These are phyloP conservation scores for Yponomeuta evonymella DNA, from an alignment of 2,888 invertebrate species.

Conservation along the genomic window DNA sequence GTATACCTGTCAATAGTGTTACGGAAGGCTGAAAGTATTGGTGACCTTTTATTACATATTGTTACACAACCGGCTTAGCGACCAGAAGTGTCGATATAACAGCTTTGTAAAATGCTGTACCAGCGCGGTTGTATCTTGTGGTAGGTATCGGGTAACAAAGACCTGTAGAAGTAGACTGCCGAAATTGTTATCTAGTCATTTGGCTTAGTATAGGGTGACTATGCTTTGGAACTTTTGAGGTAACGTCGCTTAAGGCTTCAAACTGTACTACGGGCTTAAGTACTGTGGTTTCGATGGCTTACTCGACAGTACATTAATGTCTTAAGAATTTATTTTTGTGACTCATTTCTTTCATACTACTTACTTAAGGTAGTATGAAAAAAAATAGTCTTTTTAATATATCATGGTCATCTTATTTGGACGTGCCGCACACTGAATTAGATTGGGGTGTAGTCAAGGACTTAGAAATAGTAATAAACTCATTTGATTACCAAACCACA, in stretches of 20 bases:
- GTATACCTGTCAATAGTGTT: constrained; percentile 29
- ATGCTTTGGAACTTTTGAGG: neutral
- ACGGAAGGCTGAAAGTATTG: neutral
- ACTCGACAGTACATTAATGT: too few species aligned
- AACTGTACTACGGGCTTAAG: too few species aligned
- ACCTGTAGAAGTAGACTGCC: neutral
- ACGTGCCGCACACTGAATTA: neutral
- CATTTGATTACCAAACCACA: too few species aligned
- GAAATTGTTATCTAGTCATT: constrained; percentile 1
- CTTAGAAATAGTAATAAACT: neutral
- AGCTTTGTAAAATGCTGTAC: neutral
- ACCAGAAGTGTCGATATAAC: neutral
- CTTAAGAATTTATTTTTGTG: too few species aligned
- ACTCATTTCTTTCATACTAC: too few species aligned
- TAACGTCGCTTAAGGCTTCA: too few species aligned
- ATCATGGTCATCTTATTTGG: neutral
- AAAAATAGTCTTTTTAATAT: neutral
- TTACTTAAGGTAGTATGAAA: too few species aligned
- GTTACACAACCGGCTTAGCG: neutral
- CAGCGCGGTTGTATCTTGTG: neutral
- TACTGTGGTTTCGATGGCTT: too few species aligned
- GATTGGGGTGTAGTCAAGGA: neutral
- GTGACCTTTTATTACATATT: neutral
- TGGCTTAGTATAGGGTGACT: neutral
- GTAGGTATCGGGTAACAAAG: neutral